Evolutionary conservation across 2,113 vertebrate species (phyloP), one percentile per base, ranked within the genome.

Genomic region (Microcebus tavaratra): DNA sequence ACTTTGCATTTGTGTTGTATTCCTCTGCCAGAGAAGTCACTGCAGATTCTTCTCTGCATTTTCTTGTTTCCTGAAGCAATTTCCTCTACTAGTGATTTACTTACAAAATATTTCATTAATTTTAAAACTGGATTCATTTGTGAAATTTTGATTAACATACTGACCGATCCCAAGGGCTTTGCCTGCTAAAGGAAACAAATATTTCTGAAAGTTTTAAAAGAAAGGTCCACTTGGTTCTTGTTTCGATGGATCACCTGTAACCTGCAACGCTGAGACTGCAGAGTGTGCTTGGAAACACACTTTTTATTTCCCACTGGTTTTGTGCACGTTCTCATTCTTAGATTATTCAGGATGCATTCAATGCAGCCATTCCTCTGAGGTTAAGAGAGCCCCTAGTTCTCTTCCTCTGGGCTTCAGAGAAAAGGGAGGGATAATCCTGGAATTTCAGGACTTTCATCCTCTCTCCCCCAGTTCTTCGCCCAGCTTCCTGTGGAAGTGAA

Each of bases 21-120:
- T 95, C 96, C 97, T 90, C 81, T 91, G n/a, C 0, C 29, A 42
- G 36, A 78, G 81, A 95, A 79, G 83, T 94, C 94, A 92, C 95
- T 5, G 0, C 81, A 97, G 95, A 67, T 39, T 65, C 48, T 94
- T 94, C 95, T 98, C 96, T 83, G 93, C 25, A 45, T 98, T 88
- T 92, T 98, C 96, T 50, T 94, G 72, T 92, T 97, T 97, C 96
- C 95, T 87, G 57, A 91, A 96, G 79, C 76, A 95, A 92, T 95
- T 95, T 95, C 96, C 68, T 83, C 59, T 81, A 67, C 65, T 73
- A 45, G 23, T 42, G 61, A 95, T 96, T 94, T 92, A 39, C 67
- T 96, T 93, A 72, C 75, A 84, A 97, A 97, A 92, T 0, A 8
- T 8, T 2, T 92, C 83, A 84, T 97, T 97, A 93, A 94, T 90